Base-by-base conservation (phyloP, 2,113 vertebrate genomes). In the Stictonetta naevosa region DNA sequence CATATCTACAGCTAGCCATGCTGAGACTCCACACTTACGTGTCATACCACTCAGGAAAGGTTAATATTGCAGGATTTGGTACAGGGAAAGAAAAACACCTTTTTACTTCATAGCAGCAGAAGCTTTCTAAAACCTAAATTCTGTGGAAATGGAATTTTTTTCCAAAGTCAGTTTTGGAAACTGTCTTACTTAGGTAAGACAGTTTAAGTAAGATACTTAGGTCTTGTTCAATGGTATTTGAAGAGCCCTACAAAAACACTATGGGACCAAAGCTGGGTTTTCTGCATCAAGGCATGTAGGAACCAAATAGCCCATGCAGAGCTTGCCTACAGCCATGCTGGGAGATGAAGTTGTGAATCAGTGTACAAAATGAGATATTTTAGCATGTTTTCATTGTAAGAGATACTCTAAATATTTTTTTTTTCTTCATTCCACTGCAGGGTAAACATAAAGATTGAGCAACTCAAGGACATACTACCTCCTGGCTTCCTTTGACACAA, bases 391-490 rank as follows among this genome's bases (percentile, higher is more conserved):
- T 80, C 60, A 40, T 92, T 38, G 9, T 83, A 86, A 66, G 40
- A 91, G 31, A 38, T 33, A 48, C 19, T 82, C 52, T 69, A 94
- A 87, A 95, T 10, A 33, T 82, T 94, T 94, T n/a, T 94, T 94
- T n/a, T n/a, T 38, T 52, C 55, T 60, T 50, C 85, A 12, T 76
- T 97, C 83, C 6, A 1, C 36, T 76, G 23, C 2, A 25, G n/a
- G 52, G 36, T 1, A 29, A 77, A 33, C 11, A 16, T 52, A 86
- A 86, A 91, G 95, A 42, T 34, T 55, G 66, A 90, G 58, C 56
- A 42, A 82, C 53, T 94, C 93, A 97, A 98, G 97, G 97, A 77
- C 96, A 56, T 74, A 88, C 48, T 95, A 52, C 83, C 75, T 97
- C 72, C 85, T 79, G 85, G 74, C 95, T 96, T 91, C 67, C 62